Percentiles rank a stretch among this genome's conserved stretches.
phyloP scores from a whole-genome alignment of 2,113 vertebrate species.

The cattle (Bos taurus) region DNA sequence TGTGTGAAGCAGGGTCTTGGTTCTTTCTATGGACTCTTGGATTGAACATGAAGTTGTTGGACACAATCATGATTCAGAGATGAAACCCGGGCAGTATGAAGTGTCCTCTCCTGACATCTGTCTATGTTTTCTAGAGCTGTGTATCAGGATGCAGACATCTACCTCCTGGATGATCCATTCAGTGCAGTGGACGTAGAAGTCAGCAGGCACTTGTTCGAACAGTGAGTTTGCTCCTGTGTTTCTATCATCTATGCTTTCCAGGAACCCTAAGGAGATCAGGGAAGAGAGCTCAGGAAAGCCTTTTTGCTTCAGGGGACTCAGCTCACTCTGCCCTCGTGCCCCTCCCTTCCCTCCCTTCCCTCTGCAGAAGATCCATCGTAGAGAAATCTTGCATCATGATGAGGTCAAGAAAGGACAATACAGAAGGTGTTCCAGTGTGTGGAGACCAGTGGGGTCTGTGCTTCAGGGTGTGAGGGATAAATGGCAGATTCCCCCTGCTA shows the following conservation, averaged over 20 bases:
- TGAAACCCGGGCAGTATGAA: rapidly evolving
- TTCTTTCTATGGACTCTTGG: rapidly evolving
- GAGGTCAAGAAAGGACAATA: background rate
- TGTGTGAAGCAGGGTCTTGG: rapidly evolving
- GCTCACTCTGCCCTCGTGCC: rapidly evolving
- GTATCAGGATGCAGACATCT: conserved; percentile 96
- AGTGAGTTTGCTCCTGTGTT: conserved; percentile 82
- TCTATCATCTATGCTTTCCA: background rate
- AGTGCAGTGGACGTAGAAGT: conserved; percentile 79
- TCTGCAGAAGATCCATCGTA: no score
- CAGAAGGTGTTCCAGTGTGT: background rate
- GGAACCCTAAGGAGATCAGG: rapidly evolving
- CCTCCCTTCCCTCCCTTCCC: background rate
- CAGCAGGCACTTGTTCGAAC: conserved; percentile 91
- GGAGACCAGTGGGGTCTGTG: rapidly evolving
- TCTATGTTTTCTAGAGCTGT: conserved; percentile 83
- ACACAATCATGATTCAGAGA: rapidly evolving
- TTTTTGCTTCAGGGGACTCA: background rate
- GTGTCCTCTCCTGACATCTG: background rate
- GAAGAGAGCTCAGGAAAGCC: background rate
- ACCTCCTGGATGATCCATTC: conserved; percentile 83
- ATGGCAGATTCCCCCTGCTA: rapidly evolving
- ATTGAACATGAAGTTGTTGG: rapidly evolving
- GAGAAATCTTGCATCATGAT: background rate
- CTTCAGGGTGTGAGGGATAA: background rate